Evolutionary conservation across 2,888 invertebrate genomes (phyloP).

Genomic region (Drosophila anceps): DNA sequence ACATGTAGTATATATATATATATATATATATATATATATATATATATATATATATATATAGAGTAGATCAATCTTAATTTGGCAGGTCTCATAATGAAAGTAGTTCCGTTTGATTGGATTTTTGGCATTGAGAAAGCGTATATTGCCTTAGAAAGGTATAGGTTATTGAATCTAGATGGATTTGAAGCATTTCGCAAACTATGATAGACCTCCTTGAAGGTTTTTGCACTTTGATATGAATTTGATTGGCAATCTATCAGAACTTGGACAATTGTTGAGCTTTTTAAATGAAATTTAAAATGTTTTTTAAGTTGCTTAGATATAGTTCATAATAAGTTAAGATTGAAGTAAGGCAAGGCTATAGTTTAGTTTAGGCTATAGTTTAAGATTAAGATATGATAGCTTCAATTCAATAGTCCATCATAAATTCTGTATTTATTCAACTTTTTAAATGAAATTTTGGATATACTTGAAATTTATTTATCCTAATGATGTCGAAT

Average conservation of each 20-base stretch:
- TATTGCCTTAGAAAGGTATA: conserved; percentile 7
- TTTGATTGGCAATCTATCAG: neutral
- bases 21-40: conserved; percentile 16
- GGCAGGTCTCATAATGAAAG: conserved; percentile 54
- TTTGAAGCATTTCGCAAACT: conserved; percentile 11
- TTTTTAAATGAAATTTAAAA: neutral
- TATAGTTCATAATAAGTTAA: neutral
- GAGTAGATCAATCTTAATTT: conserved; percentile 58
- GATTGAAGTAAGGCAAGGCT: neutral
- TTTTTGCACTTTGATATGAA: neutral
- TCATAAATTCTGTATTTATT: too few species aligned
- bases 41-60: conserved; percentile 13
- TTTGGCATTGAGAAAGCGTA: conserved; percentile 56
- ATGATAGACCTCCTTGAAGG: conserved; percentile 1
- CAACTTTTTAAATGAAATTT: too few species aligned
- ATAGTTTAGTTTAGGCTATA: too few species aligned
- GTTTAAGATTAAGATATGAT: too few species aligned
- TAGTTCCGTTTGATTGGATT: conserved; percentile 53
- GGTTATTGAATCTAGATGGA: conserved; percentile 3
- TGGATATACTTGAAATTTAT: too few species aligned
- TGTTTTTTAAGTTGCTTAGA: neutral
- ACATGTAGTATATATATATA: neutral
- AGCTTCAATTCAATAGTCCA: too few species aligned
- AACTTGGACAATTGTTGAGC: neutral
- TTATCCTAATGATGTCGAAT: too few species aligned